Conservation (phyloP, 2,113 vertebrate genomes). For the Talpa occidentalis region DNA sequence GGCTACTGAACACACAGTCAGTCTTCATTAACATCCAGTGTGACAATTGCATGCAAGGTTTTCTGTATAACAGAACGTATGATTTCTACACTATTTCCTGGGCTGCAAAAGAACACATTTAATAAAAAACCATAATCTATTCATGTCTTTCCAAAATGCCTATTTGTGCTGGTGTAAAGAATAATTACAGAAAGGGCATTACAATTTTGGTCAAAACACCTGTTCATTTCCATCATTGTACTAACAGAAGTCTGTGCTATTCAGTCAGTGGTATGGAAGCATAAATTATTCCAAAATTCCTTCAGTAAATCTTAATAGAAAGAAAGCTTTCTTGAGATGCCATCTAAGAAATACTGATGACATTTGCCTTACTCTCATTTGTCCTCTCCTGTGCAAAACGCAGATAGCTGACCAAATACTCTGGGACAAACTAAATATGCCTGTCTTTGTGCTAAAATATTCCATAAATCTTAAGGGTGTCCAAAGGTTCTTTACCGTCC, state of each 20-base stretch:
- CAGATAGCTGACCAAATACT: slow-evolving; percentile 87
- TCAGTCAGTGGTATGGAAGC: slow-evolving; percentile 61
- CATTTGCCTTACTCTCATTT: slow-evolving; percentile 86
- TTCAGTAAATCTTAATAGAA: slow-evolving; percentile 67
- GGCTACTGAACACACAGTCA: slow-evolving; percentile 52
- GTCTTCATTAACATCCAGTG: slow-evolving; percentile 43
- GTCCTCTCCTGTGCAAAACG: slow-evolving; percentile 80
- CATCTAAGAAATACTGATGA: slow-evolving; percentile 73
- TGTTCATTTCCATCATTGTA: slow-evolving; percentile 57
- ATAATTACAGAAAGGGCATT: slow-evolving; percentile 68
- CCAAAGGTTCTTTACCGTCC: slow-evolving; percentile 82
- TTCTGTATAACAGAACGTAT: slow-evolving; percentile 76
- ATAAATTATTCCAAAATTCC: slow-evolving; percentile 66
- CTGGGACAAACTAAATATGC: slow-evolving; percentile 83
- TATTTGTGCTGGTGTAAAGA: slow-evolving; percentile 63
- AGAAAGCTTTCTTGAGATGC: slow-evolving; percentile 68
- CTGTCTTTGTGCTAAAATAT: slow-evolving; percentile 83
- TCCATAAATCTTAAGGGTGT: slow-evolving; percentile 76
- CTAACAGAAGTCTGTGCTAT: slow-evolving; percentile 59
- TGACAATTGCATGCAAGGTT: slow-evolving; percentile 75
- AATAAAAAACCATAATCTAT: slow-evolving; percentile 70
- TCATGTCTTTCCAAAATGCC: slow-evolving; percentile 71
- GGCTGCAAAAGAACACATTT: slow-evolving; percentile 73
- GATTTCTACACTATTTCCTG: slow-evolving; percentile 69
- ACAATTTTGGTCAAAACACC: slow-evolving; percentile 47